Evolutionary conservation across 1,140 invertebrate genomes (phyloP).

Genomic region (Drosophila lowei): DNA sequence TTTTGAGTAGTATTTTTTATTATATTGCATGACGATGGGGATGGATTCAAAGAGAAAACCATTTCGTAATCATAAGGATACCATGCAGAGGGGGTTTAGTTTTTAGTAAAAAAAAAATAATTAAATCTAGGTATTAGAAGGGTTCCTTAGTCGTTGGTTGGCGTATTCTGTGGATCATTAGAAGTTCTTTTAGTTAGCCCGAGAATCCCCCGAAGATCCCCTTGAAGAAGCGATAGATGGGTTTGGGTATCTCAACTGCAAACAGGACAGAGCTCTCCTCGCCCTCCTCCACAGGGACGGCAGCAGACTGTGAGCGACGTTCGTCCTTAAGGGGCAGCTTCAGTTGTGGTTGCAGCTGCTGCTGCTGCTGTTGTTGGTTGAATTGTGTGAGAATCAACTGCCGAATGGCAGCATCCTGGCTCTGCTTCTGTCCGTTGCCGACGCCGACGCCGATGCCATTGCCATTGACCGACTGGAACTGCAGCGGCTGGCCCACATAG

Average conservation of each 20-base stretch:
- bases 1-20: no score
- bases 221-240: conserved; percentile 70
- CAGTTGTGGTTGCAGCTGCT: conserved; percentile 19
- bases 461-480: conserved; percentile 16
- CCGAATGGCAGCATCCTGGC: conserved; percentile 23
- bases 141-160: conserved; percentile 4
- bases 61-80: no score
- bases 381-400: conserved; percentile 30
- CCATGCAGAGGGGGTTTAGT: no score
- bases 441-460: neutral
- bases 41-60: no score
- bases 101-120: neutral
- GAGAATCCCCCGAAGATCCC: conserved; percentile 63
- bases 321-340: conserved; percentile 22
- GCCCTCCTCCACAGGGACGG: neutral
- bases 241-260: conserved; percentile 67
- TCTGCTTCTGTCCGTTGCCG: conserved; percentile 18
- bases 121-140: conserved; percentile 3
- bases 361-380: conserved; percentile 14
- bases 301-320: conserved; percentile 36
- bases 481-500: conserved; percentile 28
- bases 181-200: conserved; percentile 10
- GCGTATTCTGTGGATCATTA: neutral
- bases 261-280: conserved; percentile 62
- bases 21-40: no score